A percentile compares a stretch with the other conserved stretches of the same genome.
phyloP scores from a whole-genome alignment of 2,888 invertebrate genomes.

The Argynnis bischoffii region DNA sequence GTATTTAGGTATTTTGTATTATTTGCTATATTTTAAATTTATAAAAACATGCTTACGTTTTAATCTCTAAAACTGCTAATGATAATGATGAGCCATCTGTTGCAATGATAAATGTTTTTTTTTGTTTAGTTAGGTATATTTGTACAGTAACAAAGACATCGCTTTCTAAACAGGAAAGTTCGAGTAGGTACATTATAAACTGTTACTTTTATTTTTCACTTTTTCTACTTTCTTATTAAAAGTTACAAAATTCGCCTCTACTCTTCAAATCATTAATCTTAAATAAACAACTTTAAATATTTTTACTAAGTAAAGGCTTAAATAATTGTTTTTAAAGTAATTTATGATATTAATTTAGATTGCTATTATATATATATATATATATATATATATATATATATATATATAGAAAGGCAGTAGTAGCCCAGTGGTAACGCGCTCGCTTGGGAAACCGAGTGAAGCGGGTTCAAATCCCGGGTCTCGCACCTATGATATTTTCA shows the following conservation, averaged over 20 bases:
- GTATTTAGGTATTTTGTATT: no score
- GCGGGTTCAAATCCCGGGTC: no score
- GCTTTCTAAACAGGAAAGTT: slow-evolving; percentile 12
- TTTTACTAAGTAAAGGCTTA: background rate
- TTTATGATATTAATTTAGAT: no score
- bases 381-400: no score
- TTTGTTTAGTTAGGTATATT: background rate
- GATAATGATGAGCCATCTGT: slow-evolving; percentile 1
- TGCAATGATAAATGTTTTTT: background rate
- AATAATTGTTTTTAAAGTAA: background rate
- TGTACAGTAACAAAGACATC: background rate
- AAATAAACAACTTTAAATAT: background rate
- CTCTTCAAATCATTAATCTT: background rate
- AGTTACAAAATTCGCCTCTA: background rate
- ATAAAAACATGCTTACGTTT: background rate
- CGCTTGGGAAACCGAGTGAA: no score
- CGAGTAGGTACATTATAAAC: background rate
- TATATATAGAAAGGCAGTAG: no score
- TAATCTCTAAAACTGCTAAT: slow-evolving; percentile 7
- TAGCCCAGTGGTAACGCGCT: no score
- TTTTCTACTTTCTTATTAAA: background rate
- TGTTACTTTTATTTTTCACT: slow-evolving; percentile 2
- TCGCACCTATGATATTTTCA: no score
- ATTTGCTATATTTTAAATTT: background rate
- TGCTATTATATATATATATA: no score